Conservation (phyloP, 2,888 invertebrate species). For the Dryomyza anilis region DNA sequence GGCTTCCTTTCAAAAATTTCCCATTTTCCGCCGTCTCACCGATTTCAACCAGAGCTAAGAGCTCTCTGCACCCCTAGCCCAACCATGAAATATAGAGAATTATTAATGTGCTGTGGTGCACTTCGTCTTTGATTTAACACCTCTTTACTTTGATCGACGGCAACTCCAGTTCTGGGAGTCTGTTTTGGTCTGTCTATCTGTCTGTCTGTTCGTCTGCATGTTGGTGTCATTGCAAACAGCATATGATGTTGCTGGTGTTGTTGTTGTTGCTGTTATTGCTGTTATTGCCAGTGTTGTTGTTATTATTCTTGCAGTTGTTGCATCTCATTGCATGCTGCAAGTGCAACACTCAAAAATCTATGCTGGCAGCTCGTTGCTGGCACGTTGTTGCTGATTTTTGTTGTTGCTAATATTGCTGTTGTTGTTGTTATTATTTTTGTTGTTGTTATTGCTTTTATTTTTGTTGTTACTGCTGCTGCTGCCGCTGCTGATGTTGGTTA, state of each 20-base stretch:
- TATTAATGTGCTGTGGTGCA: background rate
- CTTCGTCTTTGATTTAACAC: conserved; percentile 33
- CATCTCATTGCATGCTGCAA: too few relatives aligned
- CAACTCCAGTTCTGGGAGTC: background rate
- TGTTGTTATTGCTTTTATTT: background rate
- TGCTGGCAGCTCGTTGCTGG: background rate
- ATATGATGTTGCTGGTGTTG: conserved; percentile 35
- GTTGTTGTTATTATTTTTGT: background rate
- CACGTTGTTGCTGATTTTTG: background rate
- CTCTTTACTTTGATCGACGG: conserved; percentile 28
- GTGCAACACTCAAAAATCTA: too few relatives aligned
- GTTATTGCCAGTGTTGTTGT: background rate
- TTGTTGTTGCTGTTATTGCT: background rate
- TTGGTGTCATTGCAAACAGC: background rate
- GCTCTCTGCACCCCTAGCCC: background rate
- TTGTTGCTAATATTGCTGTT: background rate
- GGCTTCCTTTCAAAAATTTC: too few relatives aligned
- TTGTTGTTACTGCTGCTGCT: background rate
- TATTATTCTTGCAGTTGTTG: too few relatives aligned
- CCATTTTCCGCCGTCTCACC: background rate
- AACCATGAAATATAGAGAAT: too few relatives aligned
- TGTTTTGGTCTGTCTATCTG: background rate
- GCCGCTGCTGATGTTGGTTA: background rate
- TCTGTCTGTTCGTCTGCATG: conserved; percentile 11
- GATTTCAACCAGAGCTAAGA: background rate